These are phyloP conservation scores for Drosophila siamana DNA, from an alignment of 2,888 invertebrate species.

Conservation along the genomic window DNA sequence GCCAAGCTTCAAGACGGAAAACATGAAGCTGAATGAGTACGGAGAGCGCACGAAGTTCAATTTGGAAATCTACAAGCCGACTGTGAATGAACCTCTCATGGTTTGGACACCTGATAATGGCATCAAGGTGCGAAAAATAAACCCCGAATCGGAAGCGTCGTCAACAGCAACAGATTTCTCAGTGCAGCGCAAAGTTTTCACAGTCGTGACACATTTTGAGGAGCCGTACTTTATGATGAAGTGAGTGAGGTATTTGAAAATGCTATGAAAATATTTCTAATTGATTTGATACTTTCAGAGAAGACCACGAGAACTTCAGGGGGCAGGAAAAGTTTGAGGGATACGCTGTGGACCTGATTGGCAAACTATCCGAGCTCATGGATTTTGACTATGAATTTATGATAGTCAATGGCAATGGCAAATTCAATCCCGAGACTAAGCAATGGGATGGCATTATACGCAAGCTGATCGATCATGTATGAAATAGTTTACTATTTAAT, in stretches of 20 bases:
- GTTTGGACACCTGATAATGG: conserved; percentile 83
- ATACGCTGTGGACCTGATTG: conserved; percentile 95
- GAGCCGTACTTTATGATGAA: conserved; percentile 90
- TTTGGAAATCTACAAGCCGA: conserved; percentile 86
- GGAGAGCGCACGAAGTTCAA: conserved; percentile 88
- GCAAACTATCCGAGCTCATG: conserved; percentile 90
- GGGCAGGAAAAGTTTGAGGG: conserved; percentile 92
- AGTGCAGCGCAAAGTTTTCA: conserved; percentile 87
- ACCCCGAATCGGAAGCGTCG: conserved; percentile 50
- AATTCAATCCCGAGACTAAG: conserved; percentile 89
- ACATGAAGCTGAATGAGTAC: conserved; percentile 83
- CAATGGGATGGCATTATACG: conserved; percentile 93
- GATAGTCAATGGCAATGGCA: conserved; percentile 90
- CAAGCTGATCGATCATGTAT: conserved; percentile 91
- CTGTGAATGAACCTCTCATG: conserved; percentile 85
- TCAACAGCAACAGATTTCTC: conserved; percentile 86
- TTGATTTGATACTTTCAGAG: conserved; percentile 59
- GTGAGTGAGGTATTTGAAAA: conserved; percentile 59
- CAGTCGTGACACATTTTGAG: conserved; percentile 91
- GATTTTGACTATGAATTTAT: conserved; percentile 90
- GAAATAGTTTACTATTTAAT: neutral
- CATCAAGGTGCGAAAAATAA: conserved; percentile 61
- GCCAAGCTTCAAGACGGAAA: conserved; percentile 88
- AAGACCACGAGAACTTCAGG: conserved; percentile 86
- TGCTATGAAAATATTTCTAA: conserved; percentile 83